Evolutionary conservation across 2,888 invertebrate species (phyloP).

Genomic region (Troides oblongomaculatus): DNA sequence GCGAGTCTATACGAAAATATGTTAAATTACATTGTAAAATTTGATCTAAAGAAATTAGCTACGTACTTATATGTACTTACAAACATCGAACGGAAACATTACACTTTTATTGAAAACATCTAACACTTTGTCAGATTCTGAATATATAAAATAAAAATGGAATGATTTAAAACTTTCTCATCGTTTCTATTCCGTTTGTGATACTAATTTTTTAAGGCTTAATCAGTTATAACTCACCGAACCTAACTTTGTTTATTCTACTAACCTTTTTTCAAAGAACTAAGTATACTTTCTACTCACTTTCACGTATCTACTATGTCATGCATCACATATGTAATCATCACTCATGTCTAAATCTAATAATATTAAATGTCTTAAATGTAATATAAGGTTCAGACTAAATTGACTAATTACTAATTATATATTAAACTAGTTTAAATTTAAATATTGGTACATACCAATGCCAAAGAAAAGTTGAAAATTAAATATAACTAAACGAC

Average conservation of each 20-base stretch:
- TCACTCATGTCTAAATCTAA: conserved; percentile 61
- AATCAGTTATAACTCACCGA: conserved; percentile 30
- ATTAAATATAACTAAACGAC: background rate
- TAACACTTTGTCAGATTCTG: conserved; percentile 13
- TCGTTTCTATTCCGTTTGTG: background rate
- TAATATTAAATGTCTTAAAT: conserved; percentile 40
- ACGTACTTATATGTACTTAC: background rate
- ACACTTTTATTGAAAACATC: conserved; percentile 3
- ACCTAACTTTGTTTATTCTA: conserved; percentile 39
- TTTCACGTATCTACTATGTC: conserved; percentile 45
- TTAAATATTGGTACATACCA: background rate
- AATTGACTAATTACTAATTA: conserved; percentile 29
- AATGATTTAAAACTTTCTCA: background rate
- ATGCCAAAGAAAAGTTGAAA: background rate
- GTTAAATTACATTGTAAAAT: background rate
- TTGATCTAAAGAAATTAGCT: background rate
- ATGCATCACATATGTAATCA: conserved; percentile 63
- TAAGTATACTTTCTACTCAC: conserved; percentile 49
- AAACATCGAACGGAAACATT: background rate
- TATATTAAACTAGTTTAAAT: conserved; percentile 23
- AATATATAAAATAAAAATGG: conserved; percentile 1
- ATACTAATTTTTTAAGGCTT: conserved; percentile 50
- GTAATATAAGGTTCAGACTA: conserved; percentile 31
- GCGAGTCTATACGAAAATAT: background rate
- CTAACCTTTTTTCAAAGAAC: conserved; percentile 35